Evolutionary conservation across 2,888 invertebrate genomes (phyloP).

Genomic region (Kuschelorhynchus macadamiae): DNA sequence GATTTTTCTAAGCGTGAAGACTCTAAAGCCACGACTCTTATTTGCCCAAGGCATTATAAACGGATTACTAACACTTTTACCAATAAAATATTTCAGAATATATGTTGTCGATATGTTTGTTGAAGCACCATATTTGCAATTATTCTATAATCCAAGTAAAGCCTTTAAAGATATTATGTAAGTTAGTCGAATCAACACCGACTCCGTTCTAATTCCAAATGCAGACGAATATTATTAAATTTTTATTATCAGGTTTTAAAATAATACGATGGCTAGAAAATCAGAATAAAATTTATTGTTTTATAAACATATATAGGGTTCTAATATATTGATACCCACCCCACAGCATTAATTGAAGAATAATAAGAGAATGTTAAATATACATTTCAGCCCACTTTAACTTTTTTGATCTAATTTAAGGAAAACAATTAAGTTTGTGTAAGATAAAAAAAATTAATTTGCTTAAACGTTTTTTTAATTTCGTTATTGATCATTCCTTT

Average conservation of each 20-base stretch:
- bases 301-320: no score
- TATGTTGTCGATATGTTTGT: constrained; percentile 33
- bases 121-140: constrained; percentile 41
- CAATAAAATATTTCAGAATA: constrained; percentile 26
- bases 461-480: no score
- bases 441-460: no score
- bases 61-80: constrained; percentile 36
- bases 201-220: constrained; percentile 37
- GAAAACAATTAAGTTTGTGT: no score
- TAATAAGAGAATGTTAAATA: no score
- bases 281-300: no score
- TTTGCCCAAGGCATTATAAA: constrained; percentile 27
- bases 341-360: no score
- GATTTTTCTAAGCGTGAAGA: constrained; percentile 23
- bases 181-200: constrained; percentile 30
- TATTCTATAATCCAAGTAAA: constrained; percentile 40
- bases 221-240: constrained; percentile 35
- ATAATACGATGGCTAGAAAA: constrained; percentile 1
- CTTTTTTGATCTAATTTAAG: no score
- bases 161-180: constrained; percentile 37
- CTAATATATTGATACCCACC: no score
- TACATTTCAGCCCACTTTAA: no score
- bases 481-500: no score
- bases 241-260: constrained; percentile 20
- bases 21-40: constrained; percentile 20